Base-by-base conservation (phyloP, 2,113 vertebrate genomes). In the Zingel zingel region DNA sequence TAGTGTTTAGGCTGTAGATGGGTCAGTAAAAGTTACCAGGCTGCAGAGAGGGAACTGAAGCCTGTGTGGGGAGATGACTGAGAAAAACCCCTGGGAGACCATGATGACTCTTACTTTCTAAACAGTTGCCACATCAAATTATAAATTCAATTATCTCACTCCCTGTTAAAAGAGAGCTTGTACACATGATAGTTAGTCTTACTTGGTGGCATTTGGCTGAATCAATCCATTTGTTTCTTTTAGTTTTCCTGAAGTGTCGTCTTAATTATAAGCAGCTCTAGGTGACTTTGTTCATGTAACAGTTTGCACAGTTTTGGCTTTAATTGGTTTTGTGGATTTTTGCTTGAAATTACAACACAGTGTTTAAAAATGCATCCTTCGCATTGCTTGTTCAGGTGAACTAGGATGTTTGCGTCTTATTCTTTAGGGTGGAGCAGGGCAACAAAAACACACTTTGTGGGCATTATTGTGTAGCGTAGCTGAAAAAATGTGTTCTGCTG, bases 301-400 rank as follows among this genome's bases (percentile, higher is more conserved):
- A 51, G 14, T 77, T 83, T 81, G 14, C 19, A 15, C 16, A 45
- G 12, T 65, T 69, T 75, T 39, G 1, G 15, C 11, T 71, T 57
- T 7, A 50, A 67, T 14, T 78, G 50, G 21, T 65, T 79, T 66
- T 62, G 21, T 84, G 16, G 74, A 19, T n/a, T 73, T 65, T 70
- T 68, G 15, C 25, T 82, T 57, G 2, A 39, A 56, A 23, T 70
- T 27, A 30, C 3, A 15, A 27, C 51, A 5, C 25, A 18, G 48
- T 16, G 18, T 78, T 58, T 65, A 75, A 47, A 43, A 64, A 76
- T 63, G 30, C 51, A 21, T 53, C 5, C n/a, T 23, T 68, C n/a
- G 9, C 1, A 1, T 54, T 79, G 21, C 72, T 74, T 87, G 43
- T 69, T 84, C 56, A 78, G 36, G 63, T 80, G 51, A 83, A 77